A percentile compares a stretch with the other conserved stretches of the same genome.
Evolutionary conservation across 2,888 invertebrate species (phyloP).

Genomic region (Ichneumoninae sp.): DNA sequence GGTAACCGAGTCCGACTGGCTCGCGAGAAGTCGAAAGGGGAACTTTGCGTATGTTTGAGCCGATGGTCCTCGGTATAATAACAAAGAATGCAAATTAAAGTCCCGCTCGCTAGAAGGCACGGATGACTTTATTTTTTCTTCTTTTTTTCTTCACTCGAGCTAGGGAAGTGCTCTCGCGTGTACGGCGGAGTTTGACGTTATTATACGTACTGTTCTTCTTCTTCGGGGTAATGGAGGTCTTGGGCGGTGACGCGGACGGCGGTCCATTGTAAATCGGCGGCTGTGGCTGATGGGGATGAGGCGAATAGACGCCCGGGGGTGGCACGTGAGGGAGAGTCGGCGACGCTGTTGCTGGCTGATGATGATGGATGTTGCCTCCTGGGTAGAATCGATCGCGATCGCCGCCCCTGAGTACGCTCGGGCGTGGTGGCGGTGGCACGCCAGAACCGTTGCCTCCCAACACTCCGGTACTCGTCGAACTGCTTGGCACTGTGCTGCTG

Average conservation of each 20-base stretch:
- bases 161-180: not conserved
- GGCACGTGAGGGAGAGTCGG: slow-evolving; percentile 85
- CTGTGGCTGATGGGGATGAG: slow-evolving; percentile 85
- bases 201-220: slow-evolving; percentile 84
- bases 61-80: slow-evolving; percentile 67
- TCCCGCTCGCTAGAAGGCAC: not conserved
- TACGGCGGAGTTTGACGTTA: not conserved
- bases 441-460: slow-evolving; percentile 78
- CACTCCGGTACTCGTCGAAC: slow-evolving; percentile 81
- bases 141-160: not conserved
- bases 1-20: slow-evolving; percentile 61
- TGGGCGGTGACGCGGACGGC: slow-evolving; percentile 85
- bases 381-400: slow-evolving; percentile 82
- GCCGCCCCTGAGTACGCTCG: slow-evolving; percentile 84
- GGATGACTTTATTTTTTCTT: not conserved
- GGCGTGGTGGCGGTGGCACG: slow-evolving; percentile 82
- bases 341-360: slow-evolving; percentile 85
- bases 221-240: slow-evolving; percentile 90
- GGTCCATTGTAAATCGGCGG: slow-evolving; percentile 81
- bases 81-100: slow-evolving; percentile 42
- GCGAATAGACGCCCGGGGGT: slow-evolving; percentile 86
- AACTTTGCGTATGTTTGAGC: slow-evolving; percentile 57
- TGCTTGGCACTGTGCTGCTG: slow-evolving; percentile 84
- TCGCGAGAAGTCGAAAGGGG: slow-evolving; percentile 36
- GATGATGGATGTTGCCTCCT: slow-evolving; percentile 82